Conservation (phyloP, 1,140 invertebrate genomes). For the Drosophila pseudoananassae region DNA sequence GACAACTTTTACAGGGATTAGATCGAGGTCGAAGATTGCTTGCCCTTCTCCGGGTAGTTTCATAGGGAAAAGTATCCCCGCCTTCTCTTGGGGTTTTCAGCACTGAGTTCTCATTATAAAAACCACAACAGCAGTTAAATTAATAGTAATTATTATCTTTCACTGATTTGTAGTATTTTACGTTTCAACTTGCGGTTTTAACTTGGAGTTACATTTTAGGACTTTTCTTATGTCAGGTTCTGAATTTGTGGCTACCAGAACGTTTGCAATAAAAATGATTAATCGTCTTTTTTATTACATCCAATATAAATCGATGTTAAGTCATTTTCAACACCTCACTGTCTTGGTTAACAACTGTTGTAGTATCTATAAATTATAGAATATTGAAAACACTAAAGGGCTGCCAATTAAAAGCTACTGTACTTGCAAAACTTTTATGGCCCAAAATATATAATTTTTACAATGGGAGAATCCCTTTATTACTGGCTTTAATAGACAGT, state of each 20-base stretch:
- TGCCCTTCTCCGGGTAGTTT: conserved; percentile 29
- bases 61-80: background rate
- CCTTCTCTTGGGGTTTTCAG: background rate
- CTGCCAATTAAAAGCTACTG: background rate
- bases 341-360: background rate
- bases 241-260: background rate
- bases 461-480: background rate
- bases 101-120: background rate
- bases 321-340: background rate
- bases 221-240: background rate
- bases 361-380: background rate
- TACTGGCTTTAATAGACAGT: background rate
- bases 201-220: background rate
- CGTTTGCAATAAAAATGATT: background rate
- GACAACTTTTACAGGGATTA: background rate
- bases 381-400: background rate
- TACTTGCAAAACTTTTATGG: background rate
- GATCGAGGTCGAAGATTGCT: conserved; percentile 10
- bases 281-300: background rate
- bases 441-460: background rate
- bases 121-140: background rate
- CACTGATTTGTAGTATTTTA: background rate
- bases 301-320: background rate
- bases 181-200: background rate
- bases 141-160: background rate